Conservation (phyloP, 1,140 invertebrate genomes). For the Latrodectus geometricus region DNA sequence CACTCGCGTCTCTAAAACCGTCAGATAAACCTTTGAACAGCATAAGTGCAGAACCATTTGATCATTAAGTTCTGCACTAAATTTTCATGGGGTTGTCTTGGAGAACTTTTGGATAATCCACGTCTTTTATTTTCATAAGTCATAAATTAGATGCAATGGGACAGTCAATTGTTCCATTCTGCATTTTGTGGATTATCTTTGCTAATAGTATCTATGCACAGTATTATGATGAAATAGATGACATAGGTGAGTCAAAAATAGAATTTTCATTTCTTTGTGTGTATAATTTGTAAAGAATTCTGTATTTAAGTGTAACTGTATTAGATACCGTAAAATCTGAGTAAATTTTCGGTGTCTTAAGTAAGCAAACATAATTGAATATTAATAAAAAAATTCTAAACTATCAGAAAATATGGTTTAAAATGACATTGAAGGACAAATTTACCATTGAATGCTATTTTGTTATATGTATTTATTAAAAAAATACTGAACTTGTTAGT, state of each 20-base stretch:
- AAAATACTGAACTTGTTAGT: too few relatives aligned
- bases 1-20: neutral
- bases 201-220: slow-evolving; percentile 5
- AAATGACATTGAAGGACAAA: too few relatives aligned
- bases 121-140: neutral
- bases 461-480: too few relatives aligned
- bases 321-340: too few relatives aligned
- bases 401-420: too few relatives aligned
- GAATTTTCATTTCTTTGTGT: neutral
- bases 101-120: slow-evolving; percentile 14
- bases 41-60: slow-evolving; percentile 5
- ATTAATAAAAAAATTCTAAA: too few relatives aligned
- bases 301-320: too few relatives aligned
- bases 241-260: slow-evolving; percentile 34
- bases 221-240: slow-evolving; percentile 47
- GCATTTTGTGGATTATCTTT: slow-evolving; percentile 13
- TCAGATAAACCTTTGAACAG: neutral
- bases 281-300: neutral
- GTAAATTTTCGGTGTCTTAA: too few relatives aligned
- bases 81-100: slow-evolving; percentile 24
- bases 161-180: neutral
- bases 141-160: slow-evolving; percentile 3
- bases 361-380: too few relatives aligned
- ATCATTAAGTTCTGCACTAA: neutral
- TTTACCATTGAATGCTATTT: too few relatives aligned